Base-by-base conservation (phyloP, 2,113 vertebrate species). In the Speoplatyrhinus poulsoni region DNA sequence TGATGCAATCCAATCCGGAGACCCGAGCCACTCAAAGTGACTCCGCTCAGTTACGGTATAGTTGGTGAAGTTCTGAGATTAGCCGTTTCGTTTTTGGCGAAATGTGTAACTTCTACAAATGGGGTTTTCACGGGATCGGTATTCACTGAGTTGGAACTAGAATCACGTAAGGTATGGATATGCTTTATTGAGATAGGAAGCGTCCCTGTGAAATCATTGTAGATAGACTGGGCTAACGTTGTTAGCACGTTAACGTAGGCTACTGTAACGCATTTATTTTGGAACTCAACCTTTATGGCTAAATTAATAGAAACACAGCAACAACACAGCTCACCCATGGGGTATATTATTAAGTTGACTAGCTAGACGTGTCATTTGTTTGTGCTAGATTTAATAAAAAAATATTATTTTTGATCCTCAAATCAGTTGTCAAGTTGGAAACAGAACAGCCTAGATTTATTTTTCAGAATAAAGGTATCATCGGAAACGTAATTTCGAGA, bases 1-100 rank as follows among this genome's bases (percentile, higher is more conserved):
- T 77, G 85, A 90, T 86, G 84, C 80, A 84, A 88, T 84, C 77
- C 36, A 41, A 76, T 78, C 79, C 52, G n/a, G 81, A 85, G 82
- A 2, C 4, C 7, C 4, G 81, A 80, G 78, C 73, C 73, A 59
- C 72, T 76, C 82, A 83, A 78, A 70, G 72, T 62, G 17, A 78
- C 80, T 68, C 80, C 81, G 81, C 81, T 79, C 72, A 11, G 36
- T 41, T 72, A 76, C 58, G 26, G 26, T 26, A 2, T 26, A 70
- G 9, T 71, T 66, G 69, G 69, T 57, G 5, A 58, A 58, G 47
- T n/a, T 32, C 56, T 41, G 65, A 73, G 53, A 62, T 62, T 32
- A 49, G 49, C 56, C 11, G 32, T 26, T 26, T 19, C 26, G 26
- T 26, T 32, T 5, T 9, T 26, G 56, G 56, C 9, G 47, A 72